Evolutionary conservation across 2,888 invertebrate species (phyloP).

Genomic region (Smittia sp.): DNA sequence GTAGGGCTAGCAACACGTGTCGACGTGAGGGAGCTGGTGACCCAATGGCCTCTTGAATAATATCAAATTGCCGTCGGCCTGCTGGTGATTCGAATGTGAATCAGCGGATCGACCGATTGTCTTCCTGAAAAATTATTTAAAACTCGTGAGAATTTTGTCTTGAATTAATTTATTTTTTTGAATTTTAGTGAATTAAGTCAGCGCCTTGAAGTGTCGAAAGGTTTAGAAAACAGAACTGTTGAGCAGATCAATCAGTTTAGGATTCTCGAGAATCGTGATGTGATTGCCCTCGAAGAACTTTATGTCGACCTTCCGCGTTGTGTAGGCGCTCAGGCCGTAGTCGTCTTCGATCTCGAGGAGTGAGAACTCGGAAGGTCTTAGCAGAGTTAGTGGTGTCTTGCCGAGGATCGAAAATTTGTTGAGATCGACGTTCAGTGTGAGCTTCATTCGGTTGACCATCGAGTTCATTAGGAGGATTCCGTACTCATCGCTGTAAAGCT

Average conservation of each 20-base stretch:
- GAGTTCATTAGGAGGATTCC: background rate
- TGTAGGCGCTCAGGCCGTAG: slow-evolving; percentile 63
- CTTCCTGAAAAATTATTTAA: background rate
- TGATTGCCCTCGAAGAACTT: slow-evolving; percentile 71
- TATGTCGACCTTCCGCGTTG: slow-evolving; percentile 59
- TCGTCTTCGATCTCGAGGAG: slow-evolving; percentile 60
- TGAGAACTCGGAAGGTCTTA: slow-evolving; percentile 63
- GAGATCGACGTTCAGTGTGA: background rate
- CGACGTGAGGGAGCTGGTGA: too few species aligned
- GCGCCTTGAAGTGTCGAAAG: background rate
- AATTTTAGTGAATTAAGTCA: background rate
- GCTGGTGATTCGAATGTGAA: background rate
- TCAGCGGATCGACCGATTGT: background rate
- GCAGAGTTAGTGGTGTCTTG: slow-evolving; percentile 59
- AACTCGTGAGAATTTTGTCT: background rate
- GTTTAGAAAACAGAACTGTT: background rate
- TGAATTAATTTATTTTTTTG: background rate
- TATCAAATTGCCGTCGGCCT: background rate
- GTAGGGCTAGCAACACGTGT: too few species aligned
- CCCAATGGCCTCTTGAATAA: background rate
- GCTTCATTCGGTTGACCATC: slow-evolving; percentile 18
- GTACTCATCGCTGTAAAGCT: slow-evolving; percentile 24
- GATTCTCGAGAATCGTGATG: slow-evolving; percentile 64
- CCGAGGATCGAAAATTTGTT: slow-evolving; percentile 49
- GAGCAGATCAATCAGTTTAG: slow-evolving; percentile 51